Conservation (phyloP, 2,888 invertebrate species). For the Eristalinus sepulchralis region DNA sequence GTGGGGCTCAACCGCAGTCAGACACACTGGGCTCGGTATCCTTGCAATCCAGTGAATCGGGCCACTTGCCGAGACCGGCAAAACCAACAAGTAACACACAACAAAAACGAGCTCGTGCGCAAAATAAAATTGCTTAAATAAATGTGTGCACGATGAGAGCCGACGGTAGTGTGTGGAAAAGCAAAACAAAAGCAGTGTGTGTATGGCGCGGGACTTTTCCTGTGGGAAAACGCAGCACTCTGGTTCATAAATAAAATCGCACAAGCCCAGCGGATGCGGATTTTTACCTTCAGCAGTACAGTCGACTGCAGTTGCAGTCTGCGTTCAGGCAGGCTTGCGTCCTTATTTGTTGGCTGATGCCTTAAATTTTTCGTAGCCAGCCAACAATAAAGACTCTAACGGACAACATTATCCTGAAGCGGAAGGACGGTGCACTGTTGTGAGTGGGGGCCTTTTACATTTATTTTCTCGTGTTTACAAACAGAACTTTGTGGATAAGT, state of each 20-base stretch:
- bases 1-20: neutral
- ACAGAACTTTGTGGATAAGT: constrained; percentile 30
- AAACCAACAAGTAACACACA: constrained; percentile 18
- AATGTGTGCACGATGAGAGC: constrained; percentile 21
- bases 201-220: neutral
- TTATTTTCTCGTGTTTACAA: neutral
- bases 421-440: constrained; percentile 5
- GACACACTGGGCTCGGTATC: constrained; percentile 20
- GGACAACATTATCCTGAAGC: constrained; percentile 56
- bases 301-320: constrained; percentile 17
- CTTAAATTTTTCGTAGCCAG: constrained; percentile 70
- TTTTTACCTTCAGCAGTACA: constrained; percentile 19
- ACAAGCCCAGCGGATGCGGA: constrained; percentile 35
- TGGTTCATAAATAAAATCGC: constrained; percentile 68
- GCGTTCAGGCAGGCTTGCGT: constrained; percentile 25
- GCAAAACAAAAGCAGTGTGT: neutral
- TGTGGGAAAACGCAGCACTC: constrained; percentile 13
- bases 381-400: constrained; percentile 65
- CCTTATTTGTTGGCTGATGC: constrained; percentile 50
- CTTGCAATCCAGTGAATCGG: constrained; percentile 40
- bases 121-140: neutral
- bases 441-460: too few species aligned
- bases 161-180: neutral
- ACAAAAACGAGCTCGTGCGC: neutral
- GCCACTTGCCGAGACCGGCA: constrained; percentile 31